Evolutionary conservation across 2,113 vertebrate genomes (phyloP), one percentile per base, ranked within the genome.

Genomic region (Coptodon bakossiorum): DNA sequence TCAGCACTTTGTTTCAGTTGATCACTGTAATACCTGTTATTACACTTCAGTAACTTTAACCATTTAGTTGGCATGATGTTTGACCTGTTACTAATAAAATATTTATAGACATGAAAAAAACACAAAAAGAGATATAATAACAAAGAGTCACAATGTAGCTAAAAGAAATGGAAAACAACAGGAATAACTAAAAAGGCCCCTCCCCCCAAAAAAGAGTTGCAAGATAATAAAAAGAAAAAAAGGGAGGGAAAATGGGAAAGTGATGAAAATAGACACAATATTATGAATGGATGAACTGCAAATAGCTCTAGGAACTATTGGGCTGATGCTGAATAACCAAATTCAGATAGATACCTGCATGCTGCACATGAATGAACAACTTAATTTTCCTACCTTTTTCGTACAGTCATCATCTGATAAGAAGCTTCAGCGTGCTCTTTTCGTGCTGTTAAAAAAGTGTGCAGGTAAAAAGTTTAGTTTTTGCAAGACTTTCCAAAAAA

Each of bases 381-480:
- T 66, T 22, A 34, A 24, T 84, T 59, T 10, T 6, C 93, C 80
- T 95, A 99, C 98, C 97, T 97, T 96, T 97, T 97, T 76, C 97
- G 97, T 24, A 96, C 97, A 40, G 95, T 96, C 91, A 93, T 96
- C 90, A 98, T 91, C 89, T 97, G 95, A 63, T 91, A 93, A 61
- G 97, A 97, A 88, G 97, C 96, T 86, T 95, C 95, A 88, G 94
- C 94, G 43, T 93, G 95, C 76, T 98, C 98, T 83, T 97, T 97
- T 93, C 96, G 95, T 87, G 98, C 98, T 99, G 95, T 80, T 38
- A 68, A 68, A 95, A 92, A 86, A 71, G 80, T 76, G 87, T 13
- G 85, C 5, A 22, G 22, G 17, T 1, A 86, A 54, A 66, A 4
- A 0, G 8, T 87, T 91, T 13, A 85, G 52, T 43, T 16, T 36